phyloP scores from a whole-genome alignment of 2,888 invertebrate genomes.

The Pammene aurita region DNA sequence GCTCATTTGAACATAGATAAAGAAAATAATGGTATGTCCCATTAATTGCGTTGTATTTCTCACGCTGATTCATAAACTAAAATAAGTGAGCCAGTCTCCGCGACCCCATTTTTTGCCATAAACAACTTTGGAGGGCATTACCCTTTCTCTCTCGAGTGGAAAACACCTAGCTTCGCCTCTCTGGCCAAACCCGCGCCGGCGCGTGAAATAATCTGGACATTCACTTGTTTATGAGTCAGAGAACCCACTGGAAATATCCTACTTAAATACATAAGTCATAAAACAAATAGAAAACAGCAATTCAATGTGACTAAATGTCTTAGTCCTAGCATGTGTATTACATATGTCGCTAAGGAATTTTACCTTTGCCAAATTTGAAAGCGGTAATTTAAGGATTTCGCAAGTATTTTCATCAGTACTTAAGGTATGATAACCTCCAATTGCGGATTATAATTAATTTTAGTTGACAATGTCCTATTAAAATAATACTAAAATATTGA shows the following conservation, averaged over 20 bases:
- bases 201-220: constrained; percentile 24
- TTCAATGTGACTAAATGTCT: too few relatives aligned
- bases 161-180: constrained; percentile 72
- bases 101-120: constrained; percentile 82
- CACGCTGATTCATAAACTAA: constrained; percentile 80
- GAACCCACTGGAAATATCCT: neutral
- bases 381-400: too few relatives aligned
- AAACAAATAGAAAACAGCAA: neutral
- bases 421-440: too few relatives aligned
- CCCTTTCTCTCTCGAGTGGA: constrained; percentile 70
- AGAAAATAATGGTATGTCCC: neutral
- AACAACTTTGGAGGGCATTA: constrained; percentile 81
- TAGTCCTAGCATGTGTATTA: too few relatives aligned
- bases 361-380: too few relatives aligned
- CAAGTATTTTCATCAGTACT: too few relatives aligned
- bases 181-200: constrained; percentile 58
- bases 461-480: too few relatives aligned
- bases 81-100: constrained; percentile 77
- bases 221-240: constrained; percentile 24
- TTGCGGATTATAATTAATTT: too few relatives aligned
- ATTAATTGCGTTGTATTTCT: constrained; percentile 73
- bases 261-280: neutral
- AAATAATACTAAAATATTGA: too few relatives aligned
- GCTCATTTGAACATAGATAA: too few relatives aligned
- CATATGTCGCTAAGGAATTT: too few relatives aligned